Conservation (phyloP, 2,888 invertebrate species). For the Kryphioiulus occultus region DNA sequence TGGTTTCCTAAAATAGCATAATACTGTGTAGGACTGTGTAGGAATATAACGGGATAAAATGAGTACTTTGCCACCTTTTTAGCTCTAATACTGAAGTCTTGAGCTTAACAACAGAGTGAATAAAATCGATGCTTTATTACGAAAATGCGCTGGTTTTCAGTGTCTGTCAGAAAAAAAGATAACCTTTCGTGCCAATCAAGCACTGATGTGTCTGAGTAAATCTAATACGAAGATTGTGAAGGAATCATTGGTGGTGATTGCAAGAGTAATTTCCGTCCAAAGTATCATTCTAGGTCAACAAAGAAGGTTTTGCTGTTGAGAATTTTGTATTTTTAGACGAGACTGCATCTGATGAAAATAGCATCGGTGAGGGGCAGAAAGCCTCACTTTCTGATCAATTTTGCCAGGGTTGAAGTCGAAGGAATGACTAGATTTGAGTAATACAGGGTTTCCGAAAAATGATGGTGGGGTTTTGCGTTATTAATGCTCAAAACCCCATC, state of each 20-base stretch:
- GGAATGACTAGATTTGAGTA: background rate
- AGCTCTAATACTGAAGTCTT: background rate
- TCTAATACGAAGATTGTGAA: background rate
- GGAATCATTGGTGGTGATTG: constrained; percentile 17
- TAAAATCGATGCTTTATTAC: background rate
- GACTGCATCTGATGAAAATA: constrained; percentile 32
- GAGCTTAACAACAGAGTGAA: background rate
- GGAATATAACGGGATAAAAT: background rate
- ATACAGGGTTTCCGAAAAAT: too few species aligned
- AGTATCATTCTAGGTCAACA: constrained; percentile 24
- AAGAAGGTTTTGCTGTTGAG: constrained; percentile 25
- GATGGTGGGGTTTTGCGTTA: background rate
- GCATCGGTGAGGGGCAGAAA: constrained; percentile 18
- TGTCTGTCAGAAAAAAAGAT: background rate
- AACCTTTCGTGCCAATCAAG: background rate
- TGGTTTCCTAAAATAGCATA: background rate
- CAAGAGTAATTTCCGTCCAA: constrained; percentile 22
- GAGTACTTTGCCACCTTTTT: background rate
- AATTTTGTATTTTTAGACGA: constrained; percentile 24
- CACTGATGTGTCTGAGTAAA: background rate
- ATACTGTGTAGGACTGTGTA: background rate
- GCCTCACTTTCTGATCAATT: background rate
- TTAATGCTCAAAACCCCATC: too few species aligned
- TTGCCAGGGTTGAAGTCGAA: background rate
- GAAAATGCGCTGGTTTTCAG: background rate